These are phyloP conservation scores for Glossophaga mutica DNA, from an alignment of 2,797 vertebrate species.

Conservation along the genomic window DNA sequence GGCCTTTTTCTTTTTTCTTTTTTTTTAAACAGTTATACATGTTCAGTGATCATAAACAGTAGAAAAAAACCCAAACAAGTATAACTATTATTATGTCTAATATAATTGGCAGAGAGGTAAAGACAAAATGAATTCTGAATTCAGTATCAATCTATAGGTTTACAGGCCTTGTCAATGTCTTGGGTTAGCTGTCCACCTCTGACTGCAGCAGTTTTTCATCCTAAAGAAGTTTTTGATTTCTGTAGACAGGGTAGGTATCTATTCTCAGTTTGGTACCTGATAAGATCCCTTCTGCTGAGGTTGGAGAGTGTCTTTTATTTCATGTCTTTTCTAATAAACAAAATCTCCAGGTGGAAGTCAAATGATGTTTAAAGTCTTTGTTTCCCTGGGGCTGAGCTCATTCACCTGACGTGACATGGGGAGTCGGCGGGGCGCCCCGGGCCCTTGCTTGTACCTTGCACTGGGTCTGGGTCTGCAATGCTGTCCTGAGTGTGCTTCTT, in stretches of 20 bases:
- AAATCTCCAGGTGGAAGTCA: neutral
- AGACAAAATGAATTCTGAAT: neutral
- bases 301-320: neutral
- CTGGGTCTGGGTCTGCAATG: neutral
- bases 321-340: neutral
- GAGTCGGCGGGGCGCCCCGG: no score
- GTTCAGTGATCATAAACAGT: neutral
- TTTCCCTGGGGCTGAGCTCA: neutral
- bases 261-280: neutral
- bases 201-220: neutral
- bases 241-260: neutral
- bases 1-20: no score
- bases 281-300: neutral
- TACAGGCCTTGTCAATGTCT: neutral
- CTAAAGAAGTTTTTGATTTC: neutral
- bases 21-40: neutral
- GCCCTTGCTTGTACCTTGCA: neutral
- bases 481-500: neutral
- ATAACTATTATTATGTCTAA: neutral
- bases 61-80: neutral
- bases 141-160: neutral
- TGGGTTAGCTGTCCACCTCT: neutral
- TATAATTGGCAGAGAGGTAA: neutral
- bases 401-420: neutral
- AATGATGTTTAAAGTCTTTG: neutral